Evolutionary conservation across 1,140 invertebrate genomes (phyloP).

Genomic region (Hydropsyche tenuis): DNA sequence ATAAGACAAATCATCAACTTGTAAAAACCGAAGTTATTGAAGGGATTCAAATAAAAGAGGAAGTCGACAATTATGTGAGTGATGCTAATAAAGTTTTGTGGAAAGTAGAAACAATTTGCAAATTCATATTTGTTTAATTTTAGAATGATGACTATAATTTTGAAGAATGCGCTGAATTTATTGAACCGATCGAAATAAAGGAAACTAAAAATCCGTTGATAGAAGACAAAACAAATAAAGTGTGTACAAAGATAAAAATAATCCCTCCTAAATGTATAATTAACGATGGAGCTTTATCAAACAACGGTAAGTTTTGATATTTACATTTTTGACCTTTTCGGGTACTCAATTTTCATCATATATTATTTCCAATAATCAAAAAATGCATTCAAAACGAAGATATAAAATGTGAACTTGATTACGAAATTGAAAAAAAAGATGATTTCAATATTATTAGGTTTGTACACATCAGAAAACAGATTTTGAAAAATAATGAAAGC

Average conservation of each 20-base stretch:
- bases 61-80: constrained; percentile 20
- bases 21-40: constrained; percentile 37
- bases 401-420: too few relatives aligned
- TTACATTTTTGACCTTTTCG: too few relatives aligned
- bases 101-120: neutral
- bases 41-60: constrained; percentile 34
- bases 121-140: neutral
- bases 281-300: too few relatives aligned
- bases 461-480: neutral
- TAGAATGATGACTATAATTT: neutral
- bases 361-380: too few relatives aligned
- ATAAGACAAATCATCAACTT: constrained; percentile 36
- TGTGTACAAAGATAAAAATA: neutral
- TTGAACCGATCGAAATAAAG: neutral
- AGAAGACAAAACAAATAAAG: neutral
- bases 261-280: too few relatives aligned
- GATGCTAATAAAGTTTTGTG: neutral
- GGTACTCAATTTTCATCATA: too few relatives aligned
- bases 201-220: neutral
- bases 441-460: neutral
- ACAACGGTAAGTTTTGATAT: too few relatives aligned
- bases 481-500: too few relatives aligned
- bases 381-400: too few relatives aligned
- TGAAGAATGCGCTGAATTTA: neutral
- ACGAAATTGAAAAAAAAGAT: too few relatives aligned